phyloP scores from a whole-genome alignment of 2,888 invertebrate genomes.

The Drosophila cracens region DNA sequence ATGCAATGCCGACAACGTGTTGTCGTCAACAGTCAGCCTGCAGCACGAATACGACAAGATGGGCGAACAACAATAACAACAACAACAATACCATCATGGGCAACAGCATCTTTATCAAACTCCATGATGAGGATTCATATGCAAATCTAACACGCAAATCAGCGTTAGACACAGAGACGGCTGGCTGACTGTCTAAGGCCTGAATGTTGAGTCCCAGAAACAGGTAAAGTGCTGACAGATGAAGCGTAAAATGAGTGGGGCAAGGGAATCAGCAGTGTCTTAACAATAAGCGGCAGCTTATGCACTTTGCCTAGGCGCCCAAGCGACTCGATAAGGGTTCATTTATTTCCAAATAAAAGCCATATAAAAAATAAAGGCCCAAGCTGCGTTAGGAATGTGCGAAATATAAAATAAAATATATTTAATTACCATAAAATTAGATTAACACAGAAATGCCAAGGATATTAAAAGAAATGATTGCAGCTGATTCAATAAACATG shows the following conservation, averaged over 20 bases:
- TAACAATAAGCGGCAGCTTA: conserved; percentile 46
- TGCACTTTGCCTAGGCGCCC: conserved; percentile 13
- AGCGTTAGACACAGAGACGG: conserved; percentile 46
- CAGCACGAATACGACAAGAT: conserved; percentile 19
- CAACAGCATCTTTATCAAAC: conserved; percentile 50
- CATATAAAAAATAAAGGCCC: neutral
- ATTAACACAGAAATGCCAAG: neutral
- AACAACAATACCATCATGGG: conserved; percentile 23
- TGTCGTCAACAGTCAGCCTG: conserved; percentile 53
- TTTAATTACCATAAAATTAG: conserved; percentile 22
- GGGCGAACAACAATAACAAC: conserved; percentile 12
- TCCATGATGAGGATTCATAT: conserved; percentile 71
- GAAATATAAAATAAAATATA: conserved; percentile 9
- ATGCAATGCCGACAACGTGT: conserved; percentile 48
- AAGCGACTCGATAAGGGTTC: neutral
- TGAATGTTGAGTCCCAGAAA: conserved; percentile 1
- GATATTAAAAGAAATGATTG: neutral
- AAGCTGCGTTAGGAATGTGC: neutral
- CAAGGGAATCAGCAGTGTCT: conserved; percentile 47
- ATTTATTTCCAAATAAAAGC: neutral
- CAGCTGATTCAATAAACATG: conserved; percentile 23
- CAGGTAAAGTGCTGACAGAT: conserved; percentile 35
- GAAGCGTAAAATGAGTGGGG: conserved; percentile 31
- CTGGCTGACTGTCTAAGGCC: conserved; percentile 12
- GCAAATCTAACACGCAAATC: conserved; percentile 70